phyloP scores from a whole-genome alignment of 2,113 vertebrate genomes.

The Oostethus manadensis region DNA sequence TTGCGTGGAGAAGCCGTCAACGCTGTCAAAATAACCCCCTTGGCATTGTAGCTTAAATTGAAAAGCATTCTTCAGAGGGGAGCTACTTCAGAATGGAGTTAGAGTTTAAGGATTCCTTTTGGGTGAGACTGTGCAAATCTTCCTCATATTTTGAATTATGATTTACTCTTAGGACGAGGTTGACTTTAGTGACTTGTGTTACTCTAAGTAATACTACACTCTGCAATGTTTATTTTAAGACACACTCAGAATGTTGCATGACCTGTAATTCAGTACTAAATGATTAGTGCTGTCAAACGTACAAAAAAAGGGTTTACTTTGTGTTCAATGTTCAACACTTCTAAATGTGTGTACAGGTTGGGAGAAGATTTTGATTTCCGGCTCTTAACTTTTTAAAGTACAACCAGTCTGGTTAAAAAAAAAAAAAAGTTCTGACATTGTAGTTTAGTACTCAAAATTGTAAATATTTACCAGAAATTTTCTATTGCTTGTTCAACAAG shows the following conservation, averaged over 20 bases:
- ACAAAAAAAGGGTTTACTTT: background rate
- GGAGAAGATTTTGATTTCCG: too few relatives aligned
- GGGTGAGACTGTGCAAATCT: conserved; percentile 64
- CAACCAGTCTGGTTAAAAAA: too few relatives aligned
- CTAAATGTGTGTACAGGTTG: background rate
- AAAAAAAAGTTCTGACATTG: too few relatives aligned
- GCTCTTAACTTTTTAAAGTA: too few relatives aligned
- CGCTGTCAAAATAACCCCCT: background rate
- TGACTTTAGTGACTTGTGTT: background rate
- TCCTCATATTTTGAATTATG: background rate
- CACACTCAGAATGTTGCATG: background rate
- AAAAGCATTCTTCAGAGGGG: conserved; percentile 1
- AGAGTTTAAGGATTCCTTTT: conserved; percentile 87
- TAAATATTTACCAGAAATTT: too few relatives aligned
- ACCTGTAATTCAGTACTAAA: background rate
- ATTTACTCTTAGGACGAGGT: background rate
- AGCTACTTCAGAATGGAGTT: conserved; percentile 68
- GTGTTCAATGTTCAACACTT: background rate
- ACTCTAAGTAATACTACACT: background rate
- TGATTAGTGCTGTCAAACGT: background rate
- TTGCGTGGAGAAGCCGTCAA: conserved; percentile 17
- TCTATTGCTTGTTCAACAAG: too few relatives aligned
- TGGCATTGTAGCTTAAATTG: background rate
- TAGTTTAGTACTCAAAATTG: too few relatives aligned
- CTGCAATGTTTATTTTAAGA: background rate